Conservation (phyloP, 2,888 invertebrate species). For the Polyommatus iphigenia region DNA sequence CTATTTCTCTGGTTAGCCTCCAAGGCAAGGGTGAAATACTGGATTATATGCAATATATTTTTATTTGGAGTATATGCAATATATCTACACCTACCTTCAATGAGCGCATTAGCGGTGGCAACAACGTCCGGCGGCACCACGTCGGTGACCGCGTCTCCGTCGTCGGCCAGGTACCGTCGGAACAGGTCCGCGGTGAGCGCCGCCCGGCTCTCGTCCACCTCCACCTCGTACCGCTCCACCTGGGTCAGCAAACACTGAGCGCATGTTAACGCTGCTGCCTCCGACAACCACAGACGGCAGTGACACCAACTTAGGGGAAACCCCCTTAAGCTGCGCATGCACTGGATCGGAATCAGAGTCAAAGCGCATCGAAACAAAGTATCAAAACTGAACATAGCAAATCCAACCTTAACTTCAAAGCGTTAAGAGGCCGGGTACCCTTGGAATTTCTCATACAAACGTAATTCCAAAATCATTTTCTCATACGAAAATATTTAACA, state of each 20-base stretch:
- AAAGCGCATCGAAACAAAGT: no score
- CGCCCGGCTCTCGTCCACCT: conserved; percentile 92
- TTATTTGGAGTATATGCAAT: no score
- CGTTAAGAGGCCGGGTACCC: no score
- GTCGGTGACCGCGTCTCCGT: conserved; percentile 70
- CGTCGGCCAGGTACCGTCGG: conserved; percentile 74
- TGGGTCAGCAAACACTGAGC: conserved; percentile 44
- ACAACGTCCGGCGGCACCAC: conserved; percentile 60
- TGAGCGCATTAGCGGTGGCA: conserved; percentile 58
- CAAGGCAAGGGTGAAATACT: background rate
- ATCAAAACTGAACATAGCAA: no score
- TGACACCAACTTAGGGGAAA: background rate
- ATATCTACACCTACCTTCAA: conserved; percentile 70
- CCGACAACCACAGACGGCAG: background rate
- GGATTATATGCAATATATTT: no score
- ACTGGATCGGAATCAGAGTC: no score
- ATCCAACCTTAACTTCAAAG: no score
- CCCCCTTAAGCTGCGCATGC: no score
- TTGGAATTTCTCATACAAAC: no score
- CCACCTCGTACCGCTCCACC: conserved; percentile 93
- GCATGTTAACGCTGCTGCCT: conserved; percentile 11
- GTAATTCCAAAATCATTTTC: no score
- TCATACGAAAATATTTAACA: no score
- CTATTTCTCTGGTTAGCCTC: no score
- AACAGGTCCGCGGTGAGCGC: conserved; percentile 86